Conservation (phyloP, 2,888 invertebrate genomes). For the Pristionchus arcanus region DNA sequence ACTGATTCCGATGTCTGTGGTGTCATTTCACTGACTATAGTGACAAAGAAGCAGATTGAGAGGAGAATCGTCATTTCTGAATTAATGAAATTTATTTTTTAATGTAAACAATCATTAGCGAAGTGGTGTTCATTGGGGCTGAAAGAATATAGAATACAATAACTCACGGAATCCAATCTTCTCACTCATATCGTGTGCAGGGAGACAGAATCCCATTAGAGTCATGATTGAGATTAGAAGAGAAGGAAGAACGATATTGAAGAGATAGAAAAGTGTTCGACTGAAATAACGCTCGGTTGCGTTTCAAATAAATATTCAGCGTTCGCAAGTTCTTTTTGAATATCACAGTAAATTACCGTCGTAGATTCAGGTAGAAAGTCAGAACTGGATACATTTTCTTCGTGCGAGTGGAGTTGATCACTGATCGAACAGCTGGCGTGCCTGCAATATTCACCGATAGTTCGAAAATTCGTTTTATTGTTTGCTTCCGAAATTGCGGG, state of each 20-base stretch:
- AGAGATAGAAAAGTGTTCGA: conserved; percentile 70
- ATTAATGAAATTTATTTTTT: background rate
- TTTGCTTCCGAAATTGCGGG: no score
- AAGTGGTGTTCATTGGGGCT: no score
- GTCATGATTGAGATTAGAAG: conserved; percentile 77
- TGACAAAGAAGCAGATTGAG: conserved; percentile 97
- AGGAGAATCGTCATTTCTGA: conserved; percentile 82
- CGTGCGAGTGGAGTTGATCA: conserved; percentile 86
- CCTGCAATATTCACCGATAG: background rate
- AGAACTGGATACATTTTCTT: conserved; percentile 85
- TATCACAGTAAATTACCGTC: conserved; percentile 51
- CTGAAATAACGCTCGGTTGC: background rate
- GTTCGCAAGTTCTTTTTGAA: no score
- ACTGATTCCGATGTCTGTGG: conserved; percentile 90
- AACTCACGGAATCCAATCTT: conserved; percentile 73
- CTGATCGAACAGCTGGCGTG: conserved; percentile 79
- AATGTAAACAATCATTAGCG: background rate
- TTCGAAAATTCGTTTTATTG: background rate
- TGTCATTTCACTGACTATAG: conserved; percentile 97
- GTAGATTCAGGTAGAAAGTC: conserved; percentile 69
- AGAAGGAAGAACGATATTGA: conserved; percentile 71
- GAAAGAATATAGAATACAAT: background rate
- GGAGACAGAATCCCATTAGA: conserved; percentile 74
- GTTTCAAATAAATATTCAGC: background rate
- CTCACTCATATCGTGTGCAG: conserved; percentile 75